Percentiles rank a stretch among this genome's conserved stretches.
These are phyloP conservation scores for Leptinotarsa juncta DNA, from an alignment of 2,888 invertebrate genomes.

Conservation along the genomic window DNA sequence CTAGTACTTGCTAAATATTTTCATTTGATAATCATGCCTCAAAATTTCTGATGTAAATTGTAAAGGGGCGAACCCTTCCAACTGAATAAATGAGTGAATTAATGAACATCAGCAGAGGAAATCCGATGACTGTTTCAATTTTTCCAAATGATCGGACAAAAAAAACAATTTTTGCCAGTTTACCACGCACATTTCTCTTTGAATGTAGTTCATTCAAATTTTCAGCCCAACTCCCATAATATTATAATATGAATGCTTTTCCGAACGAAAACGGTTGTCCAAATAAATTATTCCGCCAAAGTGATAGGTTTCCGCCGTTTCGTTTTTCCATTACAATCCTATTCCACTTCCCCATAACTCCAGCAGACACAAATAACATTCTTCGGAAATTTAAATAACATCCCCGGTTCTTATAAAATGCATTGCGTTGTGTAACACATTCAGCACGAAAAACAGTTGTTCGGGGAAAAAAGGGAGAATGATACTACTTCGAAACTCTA, in stretches of 20 bases:
- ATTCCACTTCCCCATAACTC: neutral
- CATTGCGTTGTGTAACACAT: slow-evolving; percentile 11
- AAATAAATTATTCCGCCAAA: slow-evolving; percentile 1
- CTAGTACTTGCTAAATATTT: too few relatives aligned
- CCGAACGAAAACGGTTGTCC: neutral
- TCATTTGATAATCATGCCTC: too few relatives aligned
- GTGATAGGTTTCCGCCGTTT: neutral
- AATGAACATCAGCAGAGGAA: too few relatives aligned
- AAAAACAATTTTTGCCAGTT: too few relatives aligned
- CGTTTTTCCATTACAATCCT: slow-evolving; percentile 14
- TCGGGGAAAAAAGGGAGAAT: neutral
- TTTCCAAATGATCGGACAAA: too few relatives aligned
- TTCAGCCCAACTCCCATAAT: too few relatives aligned
- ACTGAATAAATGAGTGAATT: too few relatives aligned
- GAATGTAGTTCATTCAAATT: too few relatives aligned
- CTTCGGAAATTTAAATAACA: slow-evolving; percentile 12
- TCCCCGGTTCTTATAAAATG: slow-evolving; percentile 6
- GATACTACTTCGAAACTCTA: slow-evolving; percentile 12
- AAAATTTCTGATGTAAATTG: too few relatives aligned
- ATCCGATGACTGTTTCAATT: too few relatives aligned
- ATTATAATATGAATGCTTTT: neutral
- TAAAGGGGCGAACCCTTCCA: too few relatives aligned
- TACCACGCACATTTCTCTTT: too few relatives aligned
- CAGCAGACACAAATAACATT: neutral
- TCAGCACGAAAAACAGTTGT: neutral